Base-by-base conservation (phyloP, 2,113 vertebrate species). In the Podarcis muralis region DNA sequence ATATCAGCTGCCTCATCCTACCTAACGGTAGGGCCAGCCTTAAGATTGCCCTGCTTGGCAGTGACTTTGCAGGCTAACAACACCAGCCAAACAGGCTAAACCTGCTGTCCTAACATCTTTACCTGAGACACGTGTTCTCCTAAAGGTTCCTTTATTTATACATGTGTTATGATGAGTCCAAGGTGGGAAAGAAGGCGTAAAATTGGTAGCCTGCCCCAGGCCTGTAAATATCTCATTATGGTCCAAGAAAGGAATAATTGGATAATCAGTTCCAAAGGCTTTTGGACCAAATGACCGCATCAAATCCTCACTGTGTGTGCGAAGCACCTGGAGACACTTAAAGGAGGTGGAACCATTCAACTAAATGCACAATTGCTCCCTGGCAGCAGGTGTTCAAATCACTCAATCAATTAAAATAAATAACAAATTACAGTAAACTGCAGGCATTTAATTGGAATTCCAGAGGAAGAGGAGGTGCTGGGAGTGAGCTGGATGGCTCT, bases 321-420 rank as follows among this genome's bases (percentile, higher is more conserved):
- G 7, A 59, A 81, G 53, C 32, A 81, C 86, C 78, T 37, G 68
- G 9, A 81, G 48, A 48, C 48, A 59, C 43, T 84, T 84, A 74
- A 84, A 20, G n/a, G 30, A 57, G 68, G 48, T 13, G 43, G 66
- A 72, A 20, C 77, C 68, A 71, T 81, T 87, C 86, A 62, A 62
- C n/a, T 81, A 57, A 81, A 37, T 71, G 66, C 66, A 81, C 66
- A 81, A 40, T 81, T 57, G 53, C 32, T 81, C 43, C 83, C 68
- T 57, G 25, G 48, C n/a, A 72, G 86, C 77, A 87, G 77, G 48
- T 87, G 77, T 87, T 87, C 77, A 84, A 74, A 74, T 84, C 68
- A 81, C 30, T 81, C 77, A 69, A 71, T 79, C 48, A 87, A 80
- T 80, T 87, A 71, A 87, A 87, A 87, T 81, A 87, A 87, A 87